Evolutionary conservation across 2,888 invertebrate species (phyloP).

Genomic region (Agonopterix alstromeriana): DNA sequence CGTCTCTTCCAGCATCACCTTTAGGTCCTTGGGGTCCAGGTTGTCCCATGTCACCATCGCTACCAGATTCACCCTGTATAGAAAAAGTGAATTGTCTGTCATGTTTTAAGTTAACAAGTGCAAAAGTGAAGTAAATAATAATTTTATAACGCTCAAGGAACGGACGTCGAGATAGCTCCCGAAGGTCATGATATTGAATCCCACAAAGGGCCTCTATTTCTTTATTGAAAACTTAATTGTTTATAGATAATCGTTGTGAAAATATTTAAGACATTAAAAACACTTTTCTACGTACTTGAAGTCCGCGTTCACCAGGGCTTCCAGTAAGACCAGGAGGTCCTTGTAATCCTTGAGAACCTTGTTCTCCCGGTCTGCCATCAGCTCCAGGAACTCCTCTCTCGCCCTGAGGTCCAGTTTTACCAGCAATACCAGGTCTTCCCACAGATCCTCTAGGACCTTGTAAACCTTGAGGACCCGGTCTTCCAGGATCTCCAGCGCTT

Average conservation of each 20-base stretch:
- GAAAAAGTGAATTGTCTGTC: constrained; percentile 2
- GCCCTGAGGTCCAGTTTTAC: constrained; percentile 82
- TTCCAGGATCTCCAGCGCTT: constrained; percentile 77
- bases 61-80: constrained; percentile 84
- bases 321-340: constrained; percentile 88
- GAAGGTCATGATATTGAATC: too few species aligned
- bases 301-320: constrained; percentile 85
- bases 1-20: constrained; percentile 88
- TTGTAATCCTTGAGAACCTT: constrained; percentile 86
- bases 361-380: constrained; percentile 91
- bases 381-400: constrained; percentile 87
- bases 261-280: neutral
- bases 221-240: too few species aligned
- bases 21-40: constrained; percentile 86
- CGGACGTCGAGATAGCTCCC: too few species aligned
- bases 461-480: constrained; percentile 81
- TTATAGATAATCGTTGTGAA: neutral
- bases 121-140: neutral
- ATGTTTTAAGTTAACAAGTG: neutral
- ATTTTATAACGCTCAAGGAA: neutral
- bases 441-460: constrained; percentile 79
- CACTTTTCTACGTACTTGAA: constrained; percentile 70
- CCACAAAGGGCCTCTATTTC: too few species aligned
- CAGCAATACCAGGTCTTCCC: constrained; percentile 83
- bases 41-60: constrained; percentile 86